Conservation (phyloP, 2,888 invertebrate genomes). For the Esperia sulphurella region DNA sequence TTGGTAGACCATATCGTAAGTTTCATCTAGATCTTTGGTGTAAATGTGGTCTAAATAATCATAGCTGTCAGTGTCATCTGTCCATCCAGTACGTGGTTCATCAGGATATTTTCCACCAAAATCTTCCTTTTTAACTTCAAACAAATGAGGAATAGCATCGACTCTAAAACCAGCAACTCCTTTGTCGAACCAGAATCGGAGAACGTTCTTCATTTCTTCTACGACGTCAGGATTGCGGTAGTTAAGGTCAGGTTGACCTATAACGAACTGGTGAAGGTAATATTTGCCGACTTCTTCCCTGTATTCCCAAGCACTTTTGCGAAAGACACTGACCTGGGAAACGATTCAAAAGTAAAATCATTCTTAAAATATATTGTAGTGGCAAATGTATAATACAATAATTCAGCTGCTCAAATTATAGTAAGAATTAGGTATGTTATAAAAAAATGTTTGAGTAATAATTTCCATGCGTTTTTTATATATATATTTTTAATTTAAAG, state of each 20-base stretch:
- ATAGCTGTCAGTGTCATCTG: slow-evolving; percentile 68
- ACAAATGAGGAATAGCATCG: slow-evolving; percentile 85
- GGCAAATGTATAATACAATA: too few relatives aligned
- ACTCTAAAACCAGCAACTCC: slow-evolving; percentile 94
- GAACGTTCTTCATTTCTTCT: slow-evolving; percentile 81
- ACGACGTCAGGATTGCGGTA: slow-evolving; percentile 82
- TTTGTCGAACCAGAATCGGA: slow-evolving; percentile 89
- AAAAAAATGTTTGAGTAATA: too few relatives aligned
- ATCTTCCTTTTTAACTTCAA: slow-evolving; percentile 73
- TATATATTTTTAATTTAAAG: too few relatives aligned
- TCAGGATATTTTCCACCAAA: slow-evolving; percentile 69
- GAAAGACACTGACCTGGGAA: slow-evolving; percentile 74
- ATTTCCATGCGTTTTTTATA: too few relatives aligned
- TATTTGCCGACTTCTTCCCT: slow-evolving; percentile 82
- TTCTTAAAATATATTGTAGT: not conserved
- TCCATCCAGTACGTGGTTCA: slow-evolving; percentile 72
- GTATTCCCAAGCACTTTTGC: slow-evolving; percentile 87
- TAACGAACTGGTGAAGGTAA: slow-evolving; percentile 86
- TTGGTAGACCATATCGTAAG: slow-evolving; percentile 82
- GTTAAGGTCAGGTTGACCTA: slow-evolving; percentile 88
- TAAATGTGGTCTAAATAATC: slow-evolving; percentile 81
- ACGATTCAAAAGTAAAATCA: not conserved
- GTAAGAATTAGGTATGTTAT: too few relatives aligned
- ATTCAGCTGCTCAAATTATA: too few relatives aligned
- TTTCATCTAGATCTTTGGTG: slow-evolving; percentile 80